A percentile compares a stretch with the other conserved stretches of the same genome.
phyloP scores from a whole-genome alignment of 92 coral and sea anemone genomes.

The Isaurus tuberculatus region DNA sequence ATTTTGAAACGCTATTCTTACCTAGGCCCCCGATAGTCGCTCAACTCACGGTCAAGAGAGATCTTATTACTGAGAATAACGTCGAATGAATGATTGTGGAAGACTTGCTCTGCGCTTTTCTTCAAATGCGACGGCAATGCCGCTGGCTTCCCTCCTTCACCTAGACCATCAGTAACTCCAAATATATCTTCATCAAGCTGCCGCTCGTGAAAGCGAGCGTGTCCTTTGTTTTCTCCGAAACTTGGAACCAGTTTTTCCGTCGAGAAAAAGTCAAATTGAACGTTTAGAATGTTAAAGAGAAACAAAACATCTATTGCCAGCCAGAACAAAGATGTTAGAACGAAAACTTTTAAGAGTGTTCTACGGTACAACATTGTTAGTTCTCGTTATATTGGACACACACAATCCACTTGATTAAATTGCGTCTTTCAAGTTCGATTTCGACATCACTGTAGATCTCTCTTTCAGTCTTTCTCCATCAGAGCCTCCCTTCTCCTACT shows the following conservation, averaged over 20 bases:
- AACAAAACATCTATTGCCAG: constrained; percentile 78
- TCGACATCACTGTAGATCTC: not conserved
- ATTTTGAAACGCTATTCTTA: constrained; percentile 32
- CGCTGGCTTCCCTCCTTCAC: constrained; percentile 84
- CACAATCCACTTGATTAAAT: not conserved
- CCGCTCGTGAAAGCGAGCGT: constrained; percentile 3
- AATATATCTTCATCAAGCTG: constrained; percentile 20
- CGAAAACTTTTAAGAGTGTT: constrained; percentile 75
- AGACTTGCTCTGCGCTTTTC: constrained; percentile 66
- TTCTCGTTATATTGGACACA: not conserved
- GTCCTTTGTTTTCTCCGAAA: constrained; percentile 11
- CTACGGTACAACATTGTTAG: constrained; percentile 59
- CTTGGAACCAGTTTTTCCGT: constrained; percentile 69
- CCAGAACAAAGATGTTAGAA: constrained; percentile 85
- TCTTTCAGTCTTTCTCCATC: not conserved
- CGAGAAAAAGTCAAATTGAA: constrained; percentile 72
- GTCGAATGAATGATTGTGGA: constrained; percentile 87
- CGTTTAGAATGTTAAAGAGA: constrained; percentile 68
- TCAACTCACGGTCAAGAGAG: constrained; percentile 75
- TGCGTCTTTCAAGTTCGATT: not conserved
- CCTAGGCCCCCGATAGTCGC: constrained; percentile 89
- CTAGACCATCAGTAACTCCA: constrained; percentile 73
- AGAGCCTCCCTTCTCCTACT: not conserved
- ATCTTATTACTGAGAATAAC: constrained; percentile 83
- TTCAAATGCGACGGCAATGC: constrained; percentile 65